Evolutionary conservation across 2,113 vertebrate species (phyloP), one percentile per base, ranked within the genome.

Genomic region (Nicator chloris): DNA sequence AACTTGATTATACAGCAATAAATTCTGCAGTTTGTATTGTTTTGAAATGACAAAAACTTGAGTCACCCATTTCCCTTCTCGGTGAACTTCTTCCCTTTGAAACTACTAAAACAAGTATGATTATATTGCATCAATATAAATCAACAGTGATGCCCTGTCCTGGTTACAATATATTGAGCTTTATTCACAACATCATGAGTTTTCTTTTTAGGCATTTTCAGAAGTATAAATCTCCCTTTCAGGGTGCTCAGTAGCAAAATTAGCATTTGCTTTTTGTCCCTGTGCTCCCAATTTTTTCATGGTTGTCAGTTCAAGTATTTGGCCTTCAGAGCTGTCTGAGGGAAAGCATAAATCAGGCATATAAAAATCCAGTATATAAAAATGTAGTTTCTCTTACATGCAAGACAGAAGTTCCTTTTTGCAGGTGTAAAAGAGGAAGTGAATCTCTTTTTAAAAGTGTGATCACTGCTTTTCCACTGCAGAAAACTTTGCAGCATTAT

Each of bases 251-350:
- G 94, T 83, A 90, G 82, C 66, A 80, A 95, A 82, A 91, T 95
- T 93, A 96, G 88, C 93, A 96, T 96, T 96, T 96, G 88, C 81
- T 95, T 97, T 95, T 96, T 96, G 91, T 95, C 81, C 54, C 84
- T 45, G 51, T 75, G 60, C 60, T 95, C 88, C 71, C 82, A 88
- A 90, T 94, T 94, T 95, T 95, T 88, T 92, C 94, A 96, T 95
- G 93, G 90, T 94, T 96, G 94, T 96, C 94, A 94, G 84, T 95
- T 79, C 75, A 73, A 88, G 63, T 73, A 78, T 96, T 92, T 95
- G 94, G 76, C 65, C 85, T 93, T 84, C 82, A 81, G 76, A 86
- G 68, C 56, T 78, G 60, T 90, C 68, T 92, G 90, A 59, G 6
- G 4, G 64, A 45, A 89, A 96, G 64, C 76, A 83, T 95, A 94